phyloP scores from a whole-genome alignment of 1,140 invertebrate species.

The Papilio polyxenes region DNA sequence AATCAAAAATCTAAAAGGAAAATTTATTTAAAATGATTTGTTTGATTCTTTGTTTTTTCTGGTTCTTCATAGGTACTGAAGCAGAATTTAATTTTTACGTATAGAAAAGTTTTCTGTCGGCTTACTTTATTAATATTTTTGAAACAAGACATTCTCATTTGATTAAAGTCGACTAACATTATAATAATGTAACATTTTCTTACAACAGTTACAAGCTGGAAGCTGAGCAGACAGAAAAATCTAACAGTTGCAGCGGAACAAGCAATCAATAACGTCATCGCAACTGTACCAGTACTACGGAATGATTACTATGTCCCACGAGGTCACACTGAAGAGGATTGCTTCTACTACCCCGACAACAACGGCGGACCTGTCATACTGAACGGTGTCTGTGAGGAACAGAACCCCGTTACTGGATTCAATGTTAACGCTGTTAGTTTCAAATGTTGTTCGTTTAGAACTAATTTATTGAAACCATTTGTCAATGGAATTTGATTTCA shows the following conservation, averaged over 20 bases:
- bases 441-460: background rate
- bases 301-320: constrained; percentile 56
- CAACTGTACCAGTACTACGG: constrained; percentile 54
- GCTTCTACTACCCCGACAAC: constrained; percentile 72
- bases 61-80: too few species aligned
- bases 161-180: background rate
- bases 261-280: constrained; percentile 54
- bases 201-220: constrained; percentile 66
- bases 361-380: constrained; percentile 63
- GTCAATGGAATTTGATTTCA: background rate
- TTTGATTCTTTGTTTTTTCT: too few species aligned
- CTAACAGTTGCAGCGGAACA: constrained; percentile 45
- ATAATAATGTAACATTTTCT: background rate
- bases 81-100: too few species aligned
- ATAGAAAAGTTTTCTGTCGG: too few species aligned
- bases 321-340: constrained; percentile 57
- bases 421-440: constrained; percentile 51
- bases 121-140: too few species aligned
- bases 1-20: too few species aligned
- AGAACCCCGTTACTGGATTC: constrained; percentile 55
- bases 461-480: background rate
- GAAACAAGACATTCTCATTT: too few species aligned
- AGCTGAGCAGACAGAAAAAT: constrained; percentile 56
- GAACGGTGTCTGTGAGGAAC: constrained; percentile 54
- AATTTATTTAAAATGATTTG: too few species aligned